Percentiles rank a stretch among this genome's conserved stretches.
Conservation (phyloP, 2,888 invertebrate genomes). For the Netelia virgata region DNA sequence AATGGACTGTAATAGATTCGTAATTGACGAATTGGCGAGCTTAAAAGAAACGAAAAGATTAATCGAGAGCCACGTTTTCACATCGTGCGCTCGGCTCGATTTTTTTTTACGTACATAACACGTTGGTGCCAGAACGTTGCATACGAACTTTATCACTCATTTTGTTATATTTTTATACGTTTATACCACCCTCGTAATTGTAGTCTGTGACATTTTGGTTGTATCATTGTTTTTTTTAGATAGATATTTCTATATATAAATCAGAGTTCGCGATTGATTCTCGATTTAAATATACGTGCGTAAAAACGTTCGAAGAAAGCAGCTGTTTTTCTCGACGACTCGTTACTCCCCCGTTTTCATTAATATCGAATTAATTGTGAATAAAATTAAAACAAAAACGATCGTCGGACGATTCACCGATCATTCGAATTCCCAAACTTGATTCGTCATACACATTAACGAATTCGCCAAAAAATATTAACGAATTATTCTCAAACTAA, state of each 20-base stretch:
- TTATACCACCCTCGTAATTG: conserved; percentile 75
- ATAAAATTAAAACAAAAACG: no score
- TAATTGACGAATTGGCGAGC: conserved; percentile 37
- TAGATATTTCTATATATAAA: not conserved
- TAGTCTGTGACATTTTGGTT: conserved; percentile 71
- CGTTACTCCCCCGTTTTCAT: not conserved
- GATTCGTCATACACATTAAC: no score
- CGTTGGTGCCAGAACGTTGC: conserved; percentile 39
- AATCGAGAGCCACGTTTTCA: conserved; percentile 16
- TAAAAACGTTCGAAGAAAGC: not conserved
- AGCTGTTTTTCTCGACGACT: not conserved
- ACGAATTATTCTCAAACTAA: no score
- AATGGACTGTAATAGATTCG: conserved; percentile 43
- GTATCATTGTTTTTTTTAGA: conserved; percentile 44
- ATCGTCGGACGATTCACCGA: no score
- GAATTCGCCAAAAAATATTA: no score
- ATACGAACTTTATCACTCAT: conserved; percentile 66
- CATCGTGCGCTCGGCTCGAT: conserved; percentile 31
- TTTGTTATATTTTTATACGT: conserved; percentile 82
- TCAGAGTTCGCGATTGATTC: not conserved
- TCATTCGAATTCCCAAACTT: no score
- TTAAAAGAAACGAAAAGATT: conserved; percentile 28
- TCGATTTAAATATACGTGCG: not conserved
- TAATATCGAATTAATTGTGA: no score
- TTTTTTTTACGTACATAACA: conserved; percentile 3